Evolutionary conservation across 1,140 invertebrate species (phyloP).

Genomic region (Trichonephila inaurata): DNA sequence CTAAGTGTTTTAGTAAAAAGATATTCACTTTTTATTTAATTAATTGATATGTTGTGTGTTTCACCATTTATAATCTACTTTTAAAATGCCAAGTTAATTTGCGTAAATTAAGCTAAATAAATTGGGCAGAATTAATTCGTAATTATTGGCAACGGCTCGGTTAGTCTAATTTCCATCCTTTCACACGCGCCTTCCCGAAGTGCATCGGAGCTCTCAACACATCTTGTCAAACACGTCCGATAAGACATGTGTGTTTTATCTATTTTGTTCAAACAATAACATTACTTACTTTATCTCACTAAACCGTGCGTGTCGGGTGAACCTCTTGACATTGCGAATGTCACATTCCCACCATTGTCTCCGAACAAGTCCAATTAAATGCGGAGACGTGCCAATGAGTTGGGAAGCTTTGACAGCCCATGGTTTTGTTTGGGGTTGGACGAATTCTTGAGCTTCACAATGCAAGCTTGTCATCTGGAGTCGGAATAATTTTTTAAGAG

Average conservation of each 20-base stretch:
- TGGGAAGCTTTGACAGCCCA: not conserved
- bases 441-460: not conserved
- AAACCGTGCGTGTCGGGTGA: not conserved
- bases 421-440: not conserved
- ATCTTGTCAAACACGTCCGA: not conserved
- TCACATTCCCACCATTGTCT: conserved; percentile 42
- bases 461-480: not conserved
- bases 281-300: not conserved
- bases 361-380: not conserved
- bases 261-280: conserved; percentile 38
- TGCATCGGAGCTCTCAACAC: not conserved
- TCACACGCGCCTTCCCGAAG: too few relatives aligned
- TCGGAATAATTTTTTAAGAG: too few relatives aligned
- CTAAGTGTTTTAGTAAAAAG: too few relatives aligned
- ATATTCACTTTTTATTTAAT: too few relatives aligned
- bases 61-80: too few relatives aligned
- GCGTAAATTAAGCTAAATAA: too few relatives aligned
- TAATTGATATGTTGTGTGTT: too few relatives aligned
- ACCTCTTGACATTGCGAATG: not conserved
- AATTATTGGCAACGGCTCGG: too few relatives aligned
- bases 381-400: conserved; percentile 14
- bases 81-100: too few relatives aligned
- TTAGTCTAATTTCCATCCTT: too few relatives aligned
- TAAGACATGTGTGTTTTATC: conserved; percentile 8
- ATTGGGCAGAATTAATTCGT: too few relatives aligned